These are phyloP conservation scores for Ladona fulva DNA, from an alignment of 1,140 invertebrate species.

Conservation along the genomic window DNA sequence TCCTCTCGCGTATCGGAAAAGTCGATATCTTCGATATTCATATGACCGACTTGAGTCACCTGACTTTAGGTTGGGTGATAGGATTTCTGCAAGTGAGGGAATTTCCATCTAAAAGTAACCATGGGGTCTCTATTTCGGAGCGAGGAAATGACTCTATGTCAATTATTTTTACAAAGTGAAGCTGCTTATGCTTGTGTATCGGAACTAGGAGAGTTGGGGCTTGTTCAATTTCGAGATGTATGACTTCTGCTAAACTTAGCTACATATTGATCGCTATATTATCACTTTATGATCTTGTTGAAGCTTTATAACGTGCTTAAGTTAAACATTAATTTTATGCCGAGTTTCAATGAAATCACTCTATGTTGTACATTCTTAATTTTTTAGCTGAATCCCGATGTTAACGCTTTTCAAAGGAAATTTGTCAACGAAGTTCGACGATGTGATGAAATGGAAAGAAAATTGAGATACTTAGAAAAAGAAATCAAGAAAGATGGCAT, in stretches of 20 bases:
- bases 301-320: conserved; percentile 19
- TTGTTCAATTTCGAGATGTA: conserved; percentile 88
- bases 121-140: conserved; percentile 78
- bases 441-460: conserved; percentile 94
- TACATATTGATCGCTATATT: conserved; percentile 18
- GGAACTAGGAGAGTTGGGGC: conserved; percentile 83
- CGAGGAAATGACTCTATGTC: conserved; percentile 86
- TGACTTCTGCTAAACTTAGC: conserved; percentile 35
- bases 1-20: no score
- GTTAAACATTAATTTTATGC: conserved; percentile 18
- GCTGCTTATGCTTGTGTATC: conserved; percentile 89
- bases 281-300: conserved; percentile 24
- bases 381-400: conserved; percentile 79
- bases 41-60: background rate
- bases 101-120: conserved; percentile 21
- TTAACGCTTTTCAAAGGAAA: conserved; percentile 92
- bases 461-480: conserved; percentile 90
- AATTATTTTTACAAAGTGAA: conserved; percentile 85
- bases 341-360: background rate
- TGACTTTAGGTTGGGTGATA: background rate
- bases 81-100: no score
- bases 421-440: conserved; percentile 90
- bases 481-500: conserved; percentile 97
- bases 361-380: conserved; percentile 17
- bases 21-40: background rate